Evolutionary conservation across 1,140 invertebrate genomes (phyloP).

Genomic region (Rhysida immarginata): DNA sequence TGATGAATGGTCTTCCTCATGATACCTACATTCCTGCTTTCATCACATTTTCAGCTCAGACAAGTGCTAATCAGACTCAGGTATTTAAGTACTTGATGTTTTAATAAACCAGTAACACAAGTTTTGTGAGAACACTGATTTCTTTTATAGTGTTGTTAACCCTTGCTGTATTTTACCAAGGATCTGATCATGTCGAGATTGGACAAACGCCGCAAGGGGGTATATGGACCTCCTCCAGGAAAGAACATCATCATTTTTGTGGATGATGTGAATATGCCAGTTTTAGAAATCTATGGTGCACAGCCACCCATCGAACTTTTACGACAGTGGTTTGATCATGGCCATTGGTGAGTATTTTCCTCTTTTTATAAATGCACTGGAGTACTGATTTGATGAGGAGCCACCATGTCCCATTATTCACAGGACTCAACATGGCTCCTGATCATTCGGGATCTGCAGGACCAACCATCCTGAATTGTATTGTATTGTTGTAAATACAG

Average conservation of each 20-base stretch:
- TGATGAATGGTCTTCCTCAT: constrained; percentile 61
- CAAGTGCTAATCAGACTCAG: constrained; percentile 69
- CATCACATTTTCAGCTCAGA: constrained; percentile 78
- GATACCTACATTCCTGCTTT: constrained; percentile 54
- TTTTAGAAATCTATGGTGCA: constrained; percentile 68
- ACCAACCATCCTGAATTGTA: no score
- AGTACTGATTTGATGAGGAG: no score
- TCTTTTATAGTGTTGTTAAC: no score
- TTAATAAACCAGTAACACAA: no score
- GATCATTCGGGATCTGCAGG: no score
- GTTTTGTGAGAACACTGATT: no score
- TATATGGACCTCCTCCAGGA: constrained; percentile 61
- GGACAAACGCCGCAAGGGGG: constrained; percentile 60
- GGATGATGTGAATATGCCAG: constrained; percentile 86
- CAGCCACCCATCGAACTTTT: constrained; percentile 80
- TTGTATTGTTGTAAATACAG: no score
- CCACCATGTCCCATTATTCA: no score
- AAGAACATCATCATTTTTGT: constrained; percentile 68
- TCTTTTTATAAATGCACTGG: no score
- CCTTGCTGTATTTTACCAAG: no score
- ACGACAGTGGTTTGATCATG: constrained; percentile 74
- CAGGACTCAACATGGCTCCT: no score
- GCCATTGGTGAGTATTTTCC: constrained; percentile 44
- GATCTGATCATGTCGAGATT: constrained; percentile 71
- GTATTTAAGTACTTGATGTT: constrained; percentile 36